Evolutionary conservation across 2,113 vertebrate genomes (phyloP), one percentile per base, ranked within the genome.

Genomic region (Macquaria ambigua): DNA sequence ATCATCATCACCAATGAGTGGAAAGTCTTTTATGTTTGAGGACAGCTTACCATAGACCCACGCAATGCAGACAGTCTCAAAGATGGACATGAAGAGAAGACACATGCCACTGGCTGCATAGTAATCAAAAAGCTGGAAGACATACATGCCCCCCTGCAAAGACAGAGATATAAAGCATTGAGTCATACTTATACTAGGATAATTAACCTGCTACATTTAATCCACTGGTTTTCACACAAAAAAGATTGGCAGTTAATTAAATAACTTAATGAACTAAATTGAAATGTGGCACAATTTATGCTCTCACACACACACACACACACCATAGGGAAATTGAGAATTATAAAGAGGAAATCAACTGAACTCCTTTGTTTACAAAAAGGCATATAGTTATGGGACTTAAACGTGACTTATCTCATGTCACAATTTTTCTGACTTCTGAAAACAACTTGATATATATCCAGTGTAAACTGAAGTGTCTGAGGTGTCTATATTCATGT

Each of bases 71-170:
- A 98, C 90, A 0, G 97, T 97, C 94, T 99, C 98, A 79, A 99
- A 98, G 94, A 98, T 97, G 88, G 97, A 94, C 94, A 98, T 97
- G 68, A 98, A 98, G 72, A 99, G 97, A 37, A 99, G 96, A 83
- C 97, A 98, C 96, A 97, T 99, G 77, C 98, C 98, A 9, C 98
- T 99, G 94, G 97, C 98, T 46, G 97, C 97, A 1, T 99, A 99
- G 93, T 98, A 98, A 91, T 99, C 98, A 82, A 99, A 98, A 52
- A 99, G 96, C 95, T 98, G 98, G 90, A 99, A 99, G 58, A 99
- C 95, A 15, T 99, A 99, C 97, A 99, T 97, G 50, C 97, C 98
- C 0, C 98, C 98, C 98, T 99, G 87, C 14, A 61, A 31, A 78
- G 18, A 87, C 20, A 80, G 34, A 64, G 16, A 83, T 8, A 83